Base-by-base conservation (phyloP, 35 echinoderm and acorn worm genomes). In the Heliocidaris tuberculata region DNA sequence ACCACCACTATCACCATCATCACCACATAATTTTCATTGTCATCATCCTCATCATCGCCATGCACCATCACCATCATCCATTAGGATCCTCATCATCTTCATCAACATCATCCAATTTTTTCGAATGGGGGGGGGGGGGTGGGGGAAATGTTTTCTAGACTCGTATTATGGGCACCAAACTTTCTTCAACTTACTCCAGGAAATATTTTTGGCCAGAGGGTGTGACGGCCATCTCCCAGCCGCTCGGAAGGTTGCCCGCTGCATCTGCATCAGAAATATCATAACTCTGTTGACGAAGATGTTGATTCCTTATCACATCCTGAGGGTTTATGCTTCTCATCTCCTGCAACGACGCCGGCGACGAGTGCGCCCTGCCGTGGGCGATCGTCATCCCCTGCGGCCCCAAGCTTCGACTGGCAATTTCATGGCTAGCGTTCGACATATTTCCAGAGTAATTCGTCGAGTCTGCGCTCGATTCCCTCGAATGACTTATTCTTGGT, bases 221-320 rank as follows among this genome's bases (percentile, higher is more conserved):
- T 49, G 97, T 98, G 11, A 94, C 92, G 31, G 97, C 97, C 42
- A 96, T 92, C 93, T 98, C 97, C 97, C 97, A 98, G 47, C 97
- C 97, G 17, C 95, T 95, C 32, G 97, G 97, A 48, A 98, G 96
- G 65, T 56, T 56, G 35, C 1, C 35, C 11, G 52, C 11, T 50
- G 94, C 94, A 50, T 49, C 86, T 17, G 96, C 94, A 49, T 95
- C 94, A 31, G 92, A 88, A 17, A 98, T 95, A 94, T 98, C 97
- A 85, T 98, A 98, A 88, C 97, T 98, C 87, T 98, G 97, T 93
- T 98, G 97, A 48, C 94, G 93, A 92, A 98, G 94, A 89, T 98
- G 97, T 61, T 96, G 95, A 94, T 96, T 94, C 70, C 96, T 86
- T 12, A 93, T 93, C 31, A 95, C 86, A 70, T 95, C 85, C 49